Conservation (phyloP, 1,140 invertebrate genomes). For the Andricus grossulariae region DNA sequence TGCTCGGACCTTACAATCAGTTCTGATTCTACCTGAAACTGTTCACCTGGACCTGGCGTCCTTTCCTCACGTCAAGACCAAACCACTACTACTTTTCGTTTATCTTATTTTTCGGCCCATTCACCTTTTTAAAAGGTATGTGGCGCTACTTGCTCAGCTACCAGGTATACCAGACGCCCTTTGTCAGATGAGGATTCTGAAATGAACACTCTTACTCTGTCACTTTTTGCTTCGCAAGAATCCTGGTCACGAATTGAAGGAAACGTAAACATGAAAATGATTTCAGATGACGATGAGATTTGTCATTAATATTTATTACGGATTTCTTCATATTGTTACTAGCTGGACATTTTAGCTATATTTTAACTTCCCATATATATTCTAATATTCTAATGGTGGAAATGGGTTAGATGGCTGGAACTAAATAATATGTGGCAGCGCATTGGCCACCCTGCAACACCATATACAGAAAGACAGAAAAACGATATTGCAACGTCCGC, state of each 20-base stretch:
- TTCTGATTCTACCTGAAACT: slow-evolving; percentile 50
- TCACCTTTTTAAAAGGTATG: slow-evolving; percentile 40
- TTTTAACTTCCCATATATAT: too few species aligned
- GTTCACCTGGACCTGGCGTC: slow-evolving; percentile 59
- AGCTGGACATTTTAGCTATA: too few species aligned
- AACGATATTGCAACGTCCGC: background rate
- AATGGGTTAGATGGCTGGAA: too few species aligned
- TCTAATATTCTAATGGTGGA: too few species aligned
- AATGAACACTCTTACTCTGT: background rate
- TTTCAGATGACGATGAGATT: too few species aligned
- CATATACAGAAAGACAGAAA: too few species aligned
- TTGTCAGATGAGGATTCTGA: background rate
- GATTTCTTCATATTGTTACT: too few species aligned
- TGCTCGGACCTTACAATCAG: slow-evolving; percentile 45
- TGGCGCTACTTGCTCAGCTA: slow-evolving; percentile 15
- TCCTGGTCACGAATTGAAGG: too few species aligned
- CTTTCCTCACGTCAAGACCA: slow-evolving; percentile 29
- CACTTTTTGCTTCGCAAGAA: background rate
- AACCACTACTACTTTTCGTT: slow-evolving; percentile 53
- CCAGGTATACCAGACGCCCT: slow-evolving; percentile 3
- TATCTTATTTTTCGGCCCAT: slow-evolving; percentile 61
- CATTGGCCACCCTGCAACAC: too few species aligned
- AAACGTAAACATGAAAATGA: too few species aligned
- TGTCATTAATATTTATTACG: too few species aligned
- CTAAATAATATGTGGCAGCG: too few species aligned